Conservation (phyloP, 1,140 invertebrate genomes). For the Drosophila willistoni region DNA sequence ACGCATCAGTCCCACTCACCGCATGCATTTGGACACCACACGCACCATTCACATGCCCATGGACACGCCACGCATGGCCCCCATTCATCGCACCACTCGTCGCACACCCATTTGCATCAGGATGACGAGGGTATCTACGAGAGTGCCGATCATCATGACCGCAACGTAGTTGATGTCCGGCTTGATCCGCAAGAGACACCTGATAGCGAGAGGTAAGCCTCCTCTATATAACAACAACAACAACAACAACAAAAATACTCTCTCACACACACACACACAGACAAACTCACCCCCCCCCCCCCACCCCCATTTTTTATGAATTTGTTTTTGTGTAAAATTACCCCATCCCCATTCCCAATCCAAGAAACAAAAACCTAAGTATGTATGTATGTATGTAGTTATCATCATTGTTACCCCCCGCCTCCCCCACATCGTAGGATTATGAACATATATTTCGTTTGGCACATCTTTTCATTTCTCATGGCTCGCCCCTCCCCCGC, state of each 20-base stretch:
- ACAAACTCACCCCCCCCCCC: too few species aligned
- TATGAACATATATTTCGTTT: neutral
- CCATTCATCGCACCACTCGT: conserved; percentile 84
- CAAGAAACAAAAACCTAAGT: too few species aligned
- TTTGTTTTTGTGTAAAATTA: neutral
- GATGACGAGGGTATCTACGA: conserved; percentile 94
- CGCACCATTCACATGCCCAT: conserved; percentile 82
- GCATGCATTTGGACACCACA: conserved; percentile 83
- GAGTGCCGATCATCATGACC: conserved; percentile 89
- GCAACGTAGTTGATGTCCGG: conserved; percentile 84
- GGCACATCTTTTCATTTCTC: neutral
- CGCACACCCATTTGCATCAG: conserved; percentile 85
- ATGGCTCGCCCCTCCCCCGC: too few species aligned
- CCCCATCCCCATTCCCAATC: neutral
- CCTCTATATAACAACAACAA: neutral
- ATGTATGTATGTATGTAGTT: neutral
- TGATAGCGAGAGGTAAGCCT: conserved; percentile 92
- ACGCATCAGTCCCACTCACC: conserved; percentile 83
- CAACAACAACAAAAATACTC: too few species aligned
- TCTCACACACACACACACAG: neutral
- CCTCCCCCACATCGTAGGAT: neutral
- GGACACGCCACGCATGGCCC: conserved; percentile 83
- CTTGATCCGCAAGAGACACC: conserved; percentile 88
- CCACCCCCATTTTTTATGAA: too few species aligned
- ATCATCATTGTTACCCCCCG: neutral